Evolutionary conservation across 2,797 vertebrate genomes (phyloP).

Genomic region (Enteromius afrohamiltoni): DNA sequence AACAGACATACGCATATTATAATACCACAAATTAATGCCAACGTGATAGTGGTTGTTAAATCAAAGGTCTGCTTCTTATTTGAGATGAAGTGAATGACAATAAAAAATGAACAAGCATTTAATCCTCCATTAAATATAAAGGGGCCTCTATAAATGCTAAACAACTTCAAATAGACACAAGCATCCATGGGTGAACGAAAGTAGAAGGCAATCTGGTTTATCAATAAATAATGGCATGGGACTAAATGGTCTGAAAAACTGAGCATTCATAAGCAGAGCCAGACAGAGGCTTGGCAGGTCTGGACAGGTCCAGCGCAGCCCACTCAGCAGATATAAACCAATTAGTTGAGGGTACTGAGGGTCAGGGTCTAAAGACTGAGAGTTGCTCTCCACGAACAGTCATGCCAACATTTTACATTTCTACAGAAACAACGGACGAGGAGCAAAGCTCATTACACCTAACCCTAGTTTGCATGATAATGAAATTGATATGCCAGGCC

Average conservation of each 20-base stretch:
- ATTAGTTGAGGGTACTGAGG: slow-evolving; percentile 46
- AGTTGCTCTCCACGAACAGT: not conserved
- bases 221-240: slow-evolving; percentile 15
- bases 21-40: not conserved
- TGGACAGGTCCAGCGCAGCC: not conserved
- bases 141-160: slow-evolving; percentile 35
- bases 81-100: slow-evolving; percentile 30
- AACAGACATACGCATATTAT: not conserved
- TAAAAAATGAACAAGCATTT: slow-evolving; percentile 24
- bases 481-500: slow-evolving; percentile 32
- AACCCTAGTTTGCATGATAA: slow-evolving; percentile 34
- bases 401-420: slow-evolving; percentile 38
- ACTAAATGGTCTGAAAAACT: slow-evolving; percentile 2
- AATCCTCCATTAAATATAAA: slow-evolving; percentile 32
- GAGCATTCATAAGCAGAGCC: slow-evolving; percentile 9
- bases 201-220: slow-evolving; percentile 22
- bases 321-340: slow-evolving; percentile 57
- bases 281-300: not conserved
- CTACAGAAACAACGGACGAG: slow-evolving; percentile 34
- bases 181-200: slow-evolving; percentile 17
- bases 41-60: slow-evolving; percentile 2
- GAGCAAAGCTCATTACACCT: slow-evolving; percentile 46
- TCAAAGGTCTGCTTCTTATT: slow-evolving; percentile 28
- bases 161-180: slow-evolving; percentile 30
- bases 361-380: slow-evolving; percentile 52